Conservation (phyloP, 1,140 invertebrate genomes). For the Papilio glaucus region DNA sequence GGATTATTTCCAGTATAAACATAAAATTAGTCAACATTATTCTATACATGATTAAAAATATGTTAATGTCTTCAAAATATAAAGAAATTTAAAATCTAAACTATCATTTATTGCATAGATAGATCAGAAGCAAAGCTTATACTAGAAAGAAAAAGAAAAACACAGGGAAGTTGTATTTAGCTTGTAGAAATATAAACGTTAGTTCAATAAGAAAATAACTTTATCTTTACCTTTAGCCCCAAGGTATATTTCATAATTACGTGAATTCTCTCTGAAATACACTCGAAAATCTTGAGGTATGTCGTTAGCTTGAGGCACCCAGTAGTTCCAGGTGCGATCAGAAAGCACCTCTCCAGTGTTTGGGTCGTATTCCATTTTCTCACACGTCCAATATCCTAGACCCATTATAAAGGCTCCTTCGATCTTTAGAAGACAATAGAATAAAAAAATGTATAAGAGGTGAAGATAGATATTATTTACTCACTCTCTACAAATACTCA, state of each 20-base stretch:
- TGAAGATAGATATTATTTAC: too few species aligned
- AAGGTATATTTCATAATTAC: slow-evolving; percentile 85
- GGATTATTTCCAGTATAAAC: background rate
- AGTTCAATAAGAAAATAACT: background rate
- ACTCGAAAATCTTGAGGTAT: slow-evolving; percentile 92
- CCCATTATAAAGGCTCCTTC: slow-evolving; percentile 92
- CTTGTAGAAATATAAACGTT: background rate
- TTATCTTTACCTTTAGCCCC: slow-evolving; percentile 85
- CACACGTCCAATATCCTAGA: slow-evolving; percentile 89
- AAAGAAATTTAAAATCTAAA: too few species aligned
- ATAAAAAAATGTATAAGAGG: background rate
- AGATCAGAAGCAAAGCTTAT: too few species aligned
- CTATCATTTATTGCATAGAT: too few species aligned
- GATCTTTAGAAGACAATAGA: slow-evolving; percentile 5
- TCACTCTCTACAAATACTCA: background rate
- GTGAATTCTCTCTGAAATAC: slow-evolving; percentile 85
- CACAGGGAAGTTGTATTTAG: too few species aligned
- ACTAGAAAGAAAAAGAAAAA: background rate
- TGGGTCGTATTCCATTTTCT: slow-evolving; percentile 86
- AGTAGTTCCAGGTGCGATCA: slow-evolving; percentile 91
- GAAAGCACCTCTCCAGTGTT: slow-evolving; percentile 86
- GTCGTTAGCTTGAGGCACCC: slow-evolving; percentile 90
- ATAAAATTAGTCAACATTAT: too few species aligned
- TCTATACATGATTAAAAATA: too few species aligned
- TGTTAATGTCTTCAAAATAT: too few species aligned